Evolutionary conservation across 2,888 invertebrate genomes (phyloP).

Genomic region (Arenicola marina): DNA sequence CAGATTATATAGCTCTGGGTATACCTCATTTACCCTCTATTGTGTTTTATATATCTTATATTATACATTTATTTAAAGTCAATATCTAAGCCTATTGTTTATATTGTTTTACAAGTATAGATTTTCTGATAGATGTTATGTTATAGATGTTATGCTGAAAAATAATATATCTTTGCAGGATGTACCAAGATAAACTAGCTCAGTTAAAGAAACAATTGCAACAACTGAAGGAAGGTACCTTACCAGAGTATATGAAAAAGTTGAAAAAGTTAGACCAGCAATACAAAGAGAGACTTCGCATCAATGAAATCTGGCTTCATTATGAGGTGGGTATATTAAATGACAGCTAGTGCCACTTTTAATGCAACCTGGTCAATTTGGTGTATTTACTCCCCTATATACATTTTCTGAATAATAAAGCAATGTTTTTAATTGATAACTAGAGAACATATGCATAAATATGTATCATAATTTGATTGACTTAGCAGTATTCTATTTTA

Average conservation of each 20-base stretch:
- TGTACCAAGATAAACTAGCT: conserved; percentile 82
- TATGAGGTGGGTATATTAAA: conserved; percentile 60
- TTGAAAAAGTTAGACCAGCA: conserved; percentile 81
- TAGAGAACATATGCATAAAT: no score
- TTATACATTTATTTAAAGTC: neutral
- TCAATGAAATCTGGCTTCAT: conserved; percentile 58
- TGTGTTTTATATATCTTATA: neutral
- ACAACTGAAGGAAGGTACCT: conserved; percentile 82
- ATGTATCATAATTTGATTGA: no score
- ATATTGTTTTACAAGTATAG: neutral
- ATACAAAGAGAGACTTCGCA: conserved; percentile 73
- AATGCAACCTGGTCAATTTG: no score
- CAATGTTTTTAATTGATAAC: no score
- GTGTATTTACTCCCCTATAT: no score
- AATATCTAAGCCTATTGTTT: conserved; percentile 2
- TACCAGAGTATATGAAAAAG: conserved; percentile 83
- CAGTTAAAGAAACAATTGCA: conserved; percentile 86
- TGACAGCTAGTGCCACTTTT: no score
- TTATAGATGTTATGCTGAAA: no score
- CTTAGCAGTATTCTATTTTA: no score
- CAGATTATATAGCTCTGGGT: no score
- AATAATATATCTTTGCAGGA: conserved; percentile 65
- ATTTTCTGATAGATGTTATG: no score
- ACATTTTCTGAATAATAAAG: no score
- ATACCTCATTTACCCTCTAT: neutral